phyloP scores from a whole-genome alignment of 1,140 invertebrate species.

The Drosophila lowei region DNA sequence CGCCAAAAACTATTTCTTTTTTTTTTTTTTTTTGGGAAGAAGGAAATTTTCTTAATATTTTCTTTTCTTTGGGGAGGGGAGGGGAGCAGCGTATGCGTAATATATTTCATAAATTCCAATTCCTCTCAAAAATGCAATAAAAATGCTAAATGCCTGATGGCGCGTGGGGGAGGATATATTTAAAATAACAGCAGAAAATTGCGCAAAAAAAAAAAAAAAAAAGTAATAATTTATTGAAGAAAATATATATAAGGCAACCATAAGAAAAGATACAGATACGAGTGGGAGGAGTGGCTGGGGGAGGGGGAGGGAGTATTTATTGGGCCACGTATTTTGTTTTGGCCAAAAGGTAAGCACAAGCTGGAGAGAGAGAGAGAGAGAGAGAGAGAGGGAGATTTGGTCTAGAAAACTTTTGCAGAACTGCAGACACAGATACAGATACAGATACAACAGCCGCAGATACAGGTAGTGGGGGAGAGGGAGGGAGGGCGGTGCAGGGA shows the following conservation, averaged over 20 bases:
- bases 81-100: conserved; percentile 58
- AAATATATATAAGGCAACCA: neutral
- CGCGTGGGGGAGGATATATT: too few relatives aligned
- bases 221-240: conserved; percentile 73
- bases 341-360: conserved; percentile 50
- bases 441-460: conserved; percentile 10
- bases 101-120: conserved; percentile 62
- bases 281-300: neutral
- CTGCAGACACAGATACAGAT: conserved; percentile 28
- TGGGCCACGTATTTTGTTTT: conserved; percentile 70
- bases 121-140: conserved; percentile 71
- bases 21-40: conserved; percentile 39
- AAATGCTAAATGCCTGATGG: conserved; percentile 39
- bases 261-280: too few relatives aligned
- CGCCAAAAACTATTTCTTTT: conserved; percentile 67
- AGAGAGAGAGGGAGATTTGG: conserved; percentile 8
- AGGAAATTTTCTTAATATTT: conserved; percentile 34
- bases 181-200: too few relatives aligned
- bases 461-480: neutral
- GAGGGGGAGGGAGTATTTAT: conserved; percentile 57
- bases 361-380: neutral
- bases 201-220: too few relatives aligned
- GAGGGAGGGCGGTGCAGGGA: neutral
- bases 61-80: neutral
- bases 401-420: conserved; percentile 69